A percentile compares a stretch with the other conserved stretches of the same genome.
phyloP scores from a whole-genome alignment of 2,797 vertebrate genomes.

The Neosilurus hyrtlii region DNA sequence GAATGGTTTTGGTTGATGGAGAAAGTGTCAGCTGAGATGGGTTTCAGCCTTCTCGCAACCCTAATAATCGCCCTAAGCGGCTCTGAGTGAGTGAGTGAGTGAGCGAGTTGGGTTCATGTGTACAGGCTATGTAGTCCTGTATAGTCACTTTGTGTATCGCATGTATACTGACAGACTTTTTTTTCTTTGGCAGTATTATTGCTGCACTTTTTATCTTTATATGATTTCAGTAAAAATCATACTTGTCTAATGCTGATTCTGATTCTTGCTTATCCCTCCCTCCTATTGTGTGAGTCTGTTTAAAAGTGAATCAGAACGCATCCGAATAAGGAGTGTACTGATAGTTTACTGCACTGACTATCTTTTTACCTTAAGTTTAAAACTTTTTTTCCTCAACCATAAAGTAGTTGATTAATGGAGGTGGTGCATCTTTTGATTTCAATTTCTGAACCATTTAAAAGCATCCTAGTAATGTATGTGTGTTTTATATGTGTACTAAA shows the following conservation, averaged over 20 bases:
- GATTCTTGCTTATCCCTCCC: slow-evolving; percentile 19
- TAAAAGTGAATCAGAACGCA: slow-evolving; percentile 55
- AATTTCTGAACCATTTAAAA: slow-evolving; percentile 53
- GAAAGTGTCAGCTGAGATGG: no score
- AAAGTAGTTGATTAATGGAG: background rate
- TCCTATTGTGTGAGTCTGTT: slow-evolving; percentile 40
- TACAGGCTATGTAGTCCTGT: background rate
- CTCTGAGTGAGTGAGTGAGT: no score
- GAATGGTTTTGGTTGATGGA: no score
- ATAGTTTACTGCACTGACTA: background rate
- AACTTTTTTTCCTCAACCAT: background rate
- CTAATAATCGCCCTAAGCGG: no score
- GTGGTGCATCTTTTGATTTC: background rate
- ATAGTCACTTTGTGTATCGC: background rate
- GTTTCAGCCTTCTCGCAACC: no score
- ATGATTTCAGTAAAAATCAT: background rate
- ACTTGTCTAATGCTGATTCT: background rate
- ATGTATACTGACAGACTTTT: background rate
- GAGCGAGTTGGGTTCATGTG: background rate
- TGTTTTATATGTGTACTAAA: slow-evolving; percentile 20
- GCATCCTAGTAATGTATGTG: background rate
- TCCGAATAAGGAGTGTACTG: background rate
- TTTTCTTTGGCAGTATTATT: background rate
- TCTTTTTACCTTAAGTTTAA: background rate
- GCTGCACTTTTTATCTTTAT: background rate